phyloP scores from a whole-genome alignment of 2,113 vertebrate species.

The Trochalopteron elliotii region DNA sequence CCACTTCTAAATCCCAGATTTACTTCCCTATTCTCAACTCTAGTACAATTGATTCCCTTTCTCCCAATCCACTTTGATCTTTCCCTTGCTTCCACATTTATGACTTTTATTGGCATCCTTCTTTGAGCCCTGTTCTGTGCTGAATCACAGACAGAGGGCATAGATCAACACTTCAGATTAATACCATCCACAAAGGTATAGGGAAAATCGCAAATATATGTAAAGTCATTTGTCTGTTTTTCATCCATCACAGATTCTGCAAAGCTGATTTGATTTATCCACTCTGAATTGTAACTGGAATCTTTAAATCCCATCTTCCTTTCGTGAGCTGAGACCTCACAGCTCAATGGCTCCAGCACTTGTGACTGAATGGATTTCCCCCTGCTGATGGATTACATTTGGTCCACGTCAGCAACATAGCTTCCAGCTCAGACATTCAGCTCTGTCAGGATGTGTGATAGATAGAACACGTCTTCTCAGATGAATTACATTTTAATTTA shows the following conservation, averaged over 20 bases:
- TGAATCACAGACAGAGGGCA: not conserved
- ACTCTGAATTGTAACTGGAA: not conserved
- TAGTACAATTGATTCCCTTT: not conserved
- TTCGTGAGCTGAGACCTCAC: not conserved
- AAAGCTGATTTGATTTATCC: not conserved
- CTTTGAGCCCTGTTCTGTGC: not conserved
- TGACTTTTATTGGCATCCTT: not conserved
- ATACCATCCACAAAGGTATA: not conserved
- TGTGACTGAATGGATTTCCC: not conserved
- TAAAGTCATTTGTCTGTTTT: not conserved
- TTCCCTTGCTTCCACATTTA: not conserved
- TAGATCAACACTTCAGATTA: not conserved
- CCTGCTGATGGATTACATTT: not conserved
- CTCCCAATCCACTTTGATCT: not conserved
- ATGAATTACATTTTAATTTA: not conserved
- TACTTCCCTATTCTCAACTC: not conserved
- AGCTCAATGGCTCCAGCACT: not conserved
- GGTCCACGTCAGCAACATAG: accelerated
- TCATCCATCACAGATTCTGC: not conserved
- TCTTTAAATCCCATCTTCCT: not conserved
- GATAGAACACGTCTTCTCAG: not conserved
- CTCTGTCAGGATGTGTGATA: not conserved
- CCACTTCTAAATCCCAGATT: not conserved
- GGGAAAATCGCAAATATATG: not conserved
- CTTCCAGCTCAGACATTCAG: not conserved